Conservation (phyloP, 2,113 vertebrate species). For the Tympanuchus pallidicinctus region DNA sequence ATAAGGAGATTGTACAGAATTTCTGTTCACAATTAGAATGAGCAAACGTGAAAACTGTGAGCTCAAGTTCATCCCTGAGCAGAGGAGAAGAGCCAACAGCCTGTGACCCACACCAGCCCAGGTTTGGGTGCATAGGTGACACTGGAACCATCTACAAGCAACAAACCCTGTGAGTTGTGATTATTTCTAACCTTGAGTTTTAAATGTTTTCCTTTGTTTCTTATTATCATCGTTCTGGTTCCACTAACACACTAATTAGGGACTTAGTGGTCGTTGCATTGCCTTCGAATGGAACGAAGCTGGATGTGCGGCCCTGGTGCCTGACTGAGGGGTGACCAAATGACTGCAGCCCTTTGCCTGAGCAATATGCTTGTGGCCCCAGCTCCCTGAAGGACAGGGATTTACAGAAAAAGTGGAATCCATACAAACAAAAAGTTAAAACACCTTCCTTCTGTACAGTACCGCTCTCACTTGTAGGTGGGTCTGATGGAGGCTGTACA, state of each 20-base stretch:
- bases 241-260: background rate
- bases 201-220: background rate
- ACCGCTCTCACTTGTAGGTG: background rate
- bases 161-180: rapidly evolving
- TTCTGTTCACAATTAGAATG: background rate
- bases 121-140: too few relatives aligned
- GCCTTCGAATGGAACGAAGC: background rate
- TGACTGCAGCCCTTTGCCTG: background rate
- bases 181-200: background rate
- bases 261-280: background rate
- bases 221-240: background rate
- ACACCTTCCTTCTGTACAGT: background rate
- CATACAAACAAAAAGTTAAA: background rate
- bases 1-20: background rate
- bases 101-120: rapidly evolving
- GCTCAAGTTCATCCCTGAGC: background rate
- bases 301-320: rapidly evolving
- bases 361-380: rapidly evolving
- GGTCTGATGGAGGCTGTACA: background rate
- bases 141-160: background rate
- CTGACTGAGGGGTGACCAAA: background rate
- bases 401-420: background rate
- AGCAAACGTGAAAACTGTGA: rapidly evolving
- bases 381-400: background rate
- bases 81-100: background rate